These are phyloP conservation scores for Tapirus indicus DNA, from an alignment of 2,797 vertebrate genomes.

Conservation along the genomic window DNA sequence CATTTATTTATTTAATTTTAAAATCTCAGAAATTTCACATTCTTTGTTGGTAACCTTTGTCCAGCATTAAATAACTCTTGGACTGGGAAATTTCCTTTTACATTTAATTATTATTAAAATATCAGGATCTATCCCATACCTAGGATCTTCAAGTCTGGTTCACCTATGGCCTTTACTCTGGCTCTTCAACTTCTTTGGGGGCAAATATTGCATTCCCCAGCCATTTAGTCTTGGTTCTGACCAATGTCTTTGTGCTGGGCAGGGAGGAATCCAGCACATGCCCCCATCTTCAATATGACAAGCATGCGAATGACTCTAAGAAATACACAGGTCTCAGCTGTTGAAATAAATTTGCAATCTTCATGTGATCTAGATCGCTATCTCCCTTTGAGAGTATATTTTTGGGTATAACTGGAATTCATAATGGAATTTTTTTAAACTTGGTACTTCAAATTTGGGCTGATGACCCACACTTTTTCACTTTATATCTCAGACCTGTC, in stretches of 20 bases:
- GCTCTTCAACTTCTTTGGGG: rapidly evolving
- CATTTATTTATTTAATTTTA: background rate
- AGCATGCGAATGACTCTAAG: no score
- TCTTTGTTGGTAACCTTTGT: background rate
- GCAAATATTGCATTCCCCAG: rapidly evolving
- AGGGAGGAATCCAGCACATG: rapidly evolving
- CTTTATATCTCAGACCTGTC: rapidly evolving
- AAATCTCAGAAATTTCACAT: background rate
- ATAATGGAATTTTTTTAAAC: background rate
- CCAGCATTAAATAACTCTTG: background rate
- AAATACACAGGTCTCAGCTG: background rate
- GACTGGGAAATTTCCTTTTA: background rate
- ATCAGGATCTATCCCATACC: no score
- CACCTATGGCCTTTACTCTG: rapidly evolving
- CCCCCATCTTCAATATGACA: background rate
- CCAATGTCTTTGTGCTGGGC: rapidly evolving
- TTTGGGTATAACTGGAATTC: background rate
- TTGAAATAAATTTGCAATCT: background rate
- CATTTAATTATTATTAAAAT: background rate
- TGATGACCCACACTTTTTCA: no score
- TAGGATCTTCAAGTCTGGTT: background rate
- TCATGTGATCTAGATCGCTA: rapidly evolving
- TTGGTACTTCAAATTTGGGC: background rate
- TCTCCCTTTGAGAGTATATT: background rate
- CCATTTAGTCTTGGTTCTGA: background rate